Evolutionary conservation across 2,113 vertebrate genomes (phyloP), one percentile per base, ranked within the genome.

Genomic region (Mesembrinibis cayennensis): DNA sequence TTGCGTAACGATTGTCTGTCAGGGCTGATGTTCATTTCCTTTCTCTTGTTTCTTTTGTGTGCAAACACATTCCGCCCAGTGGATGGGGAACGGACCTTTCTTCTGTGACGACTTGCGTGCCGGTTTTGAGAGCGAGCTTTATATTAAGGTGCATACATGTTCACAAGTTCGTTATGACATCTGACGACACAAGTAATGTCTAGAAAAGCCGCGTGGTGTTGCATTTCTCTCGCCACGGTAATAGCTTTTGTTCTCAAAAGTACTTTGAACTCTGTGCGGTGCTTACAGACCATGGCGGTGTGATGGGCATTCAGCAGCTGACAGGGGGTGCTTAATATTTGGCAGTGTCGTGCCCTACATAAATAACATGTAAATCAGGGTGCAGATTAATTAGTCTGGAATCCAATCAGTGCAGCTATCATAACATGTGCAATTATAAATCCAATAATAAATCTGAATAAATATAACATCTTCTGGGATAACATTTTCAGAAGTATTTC

Each of bases 381-480:
- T 79, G 45, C 56, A 70, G 63, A 44, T 94, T 90, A 90, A 88
- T 95, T 93, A 93, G 53, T 38, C 26, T 93, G 65, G 59, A 63
- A 92, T 93, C 78, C 93, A 80, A 90, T 96, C 77, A 91, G 58
- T 73, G 61, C 76, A 52, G 47, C 84, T 86, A 71, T 88, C 93
- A 40, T 66, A 82, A 80, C 13, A 59, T 67, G 30, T 52, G 70
- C 66, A 91, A 22, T 72, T 95, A 80, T 15, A 88, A 91, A 82
- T 69, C 67, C 49, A 82, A 4, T 90, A 92, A 86, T 82, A 92
- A 95, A 95, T 73, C 71, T 73, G 80, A 94, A 93, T 93, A 91
- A 93, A 65, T 61, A 58, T 50, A 40, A 72, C 21, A 49, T 62
- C 93, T 69, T 93, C 79, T 83, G 89, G 49, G 78, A 65, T 58